These are phyloP conservation scores for Acromyrmex heyeri DNA, from an alignment of 1,140 invertebrate species.

Conservation along the genomic window DNA sequence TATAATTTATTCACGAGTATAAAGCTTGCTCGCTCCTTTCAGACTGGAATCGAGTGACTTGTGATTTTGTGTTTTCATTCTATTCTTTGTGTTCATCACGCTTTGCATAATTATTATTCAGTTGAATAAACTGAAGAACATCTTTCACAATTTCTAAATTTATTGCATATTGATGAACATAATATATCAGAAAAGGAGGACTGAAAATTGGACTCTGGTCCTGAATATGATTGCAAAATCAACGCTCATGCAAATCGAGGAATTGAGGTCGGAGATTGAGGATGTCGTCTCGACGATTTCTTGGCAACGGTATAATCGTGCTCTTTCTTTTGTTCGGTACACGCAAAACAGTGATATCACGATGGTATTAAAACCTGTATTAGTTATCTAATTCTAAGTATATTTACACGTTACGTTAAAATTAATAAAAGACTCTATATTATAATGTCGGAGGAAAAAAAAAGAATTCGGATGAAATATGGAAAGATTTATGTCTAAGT, in stretches of 20 bases:
- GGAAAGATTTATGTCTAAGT: neutral
- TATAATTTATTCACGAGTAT: neutral
- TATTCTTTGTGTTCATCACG: no score
- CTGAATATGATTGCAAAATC: slow-evolving; percentile 10
- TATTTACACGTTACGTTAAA: neutral
- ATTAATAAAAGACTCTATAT: neutral
- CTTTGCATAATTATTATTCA: neutral
- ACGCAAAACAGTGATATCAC: neutral
- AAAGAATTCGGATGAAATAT: no score
- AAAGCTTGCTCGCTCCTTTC: neutral
- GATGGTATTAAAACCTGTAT: slow-evolving; percentile 17
- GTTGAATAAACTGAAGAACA: neutral
- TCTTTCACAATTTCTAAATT: neutral
- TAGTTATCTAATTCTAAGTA: neutral
- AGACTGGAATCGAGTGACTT: neutral
- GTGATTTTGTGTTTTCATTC: neutral
- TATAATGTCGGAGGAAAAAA: neutral
- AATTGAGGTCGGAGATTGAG: slow-evolving; percentile 55
- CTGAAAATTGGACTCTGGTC: neutral
- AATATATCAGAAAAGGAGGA: neutral
- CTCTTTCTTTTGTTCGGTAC: slow-evolving; percentile 27
- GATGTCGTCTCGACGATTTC: slow-evolving; percentile 41
- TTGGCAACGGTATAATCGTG: slow-evolving; percentile 43
- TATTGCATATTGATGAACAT: neutral
- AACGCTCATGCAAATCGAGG: slow-evolving; percentile 29